Base-by-base conservation (phyloP, 1,140 invertebrate species). In the Euborellia annulipes region DNA sequence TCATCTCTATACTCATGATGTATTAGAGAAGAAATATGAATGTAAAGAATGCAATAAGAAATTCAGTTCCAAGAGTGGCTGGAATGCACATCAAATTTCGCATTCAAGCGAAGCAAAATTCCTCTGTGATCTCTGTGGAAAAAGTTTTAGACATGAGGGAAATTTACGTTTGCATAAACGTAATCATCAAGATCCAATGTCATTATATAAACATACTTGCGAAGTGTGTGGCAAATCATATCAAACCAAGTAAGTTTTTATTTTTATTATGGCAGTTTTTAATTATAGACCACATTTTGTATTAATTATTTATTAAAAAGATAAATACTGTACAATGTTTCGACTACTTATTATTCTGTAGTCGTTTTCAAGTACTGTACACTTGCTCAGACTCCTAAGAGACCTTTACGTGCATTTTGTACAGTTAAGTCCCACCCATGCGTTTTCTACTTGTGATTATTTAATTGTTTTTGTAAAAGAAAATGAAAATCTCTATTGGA, bases 101-200 rank as follows among this genome's bases (percentile, higher is more conserved):
- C 50, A 52, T 43, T 49, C 47, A 14, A 34, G 23, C 0, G 50
- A 52, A 18, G 63, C 61, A 41, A 61, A 60, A 4, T 66, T 57
- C 44, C 50, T 66, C 17, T 72, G 70, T 51, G 63, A 65, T 46
- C 46, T 65, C 13, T 73, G 71, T 52, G 62, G 62, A 2, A 69
- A 69, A 51, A 59, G 62, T n/a, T 73, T 73, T 50, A 71, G 68
- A 22, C 64, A 67, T 47, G 60, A 59, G 1, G 63, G 60, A 40
- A 63, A 65, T 52, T 53, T 69, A 23, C 53, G 62, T 9, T 58
- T 58, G 7, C 65, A 68, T 30, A 63, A 62, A 46, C 54, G 60
- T 42, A 60, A 51, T 46, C 63, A 65, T 50, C 50, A 27, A 27
- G 23, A 27, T 27, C 23, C 23, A 27, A 27, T 27, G 23, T 27